Percentiles rank a stretch among this genome's conserved stretches.
These are phyloP conservation scores for Pogonophryne albipinna DNA, from an alignment of 2,797 vertebrate genomes.

Conservation along the genomic window DNA sequence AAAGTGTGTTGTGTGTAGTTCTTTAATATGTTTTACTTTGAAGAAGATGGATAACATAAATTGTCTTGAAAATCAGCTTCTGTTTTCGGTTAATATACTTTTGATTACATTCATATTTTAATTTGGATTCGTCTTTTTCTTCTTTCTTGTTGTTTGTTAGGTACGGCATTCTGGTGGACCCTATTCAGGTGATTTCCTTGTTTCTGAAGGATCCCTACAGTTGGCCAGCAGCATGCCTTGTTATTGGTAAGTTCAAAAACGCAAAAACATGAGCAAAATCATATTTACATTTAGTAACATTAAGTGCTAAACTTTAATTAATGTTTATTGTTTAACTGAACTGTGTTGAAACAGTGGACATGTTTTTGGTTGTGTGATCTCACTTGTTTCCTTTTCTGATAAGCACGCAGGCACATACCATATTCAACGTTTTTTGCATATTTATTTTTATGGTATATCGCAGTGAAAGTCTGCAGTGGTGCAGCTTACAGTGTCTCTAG, in stretches of 20 bases:
- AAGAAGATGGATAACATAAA: background rate
- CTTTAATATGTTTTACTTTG: background rate
- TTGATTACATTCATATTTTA: background rate
- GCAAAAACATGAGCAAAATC: no score
- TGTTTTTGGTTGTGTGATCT: background rate
- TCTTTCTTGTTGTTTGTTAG: constrained; percentile 66
- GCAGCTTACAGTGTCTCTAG: constrained; percentile 72
- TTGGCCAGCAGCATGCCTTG: constrained; percentile 91
- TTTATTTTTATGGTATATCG: constrained; percentile 68
- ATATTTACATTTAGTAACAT: no score
- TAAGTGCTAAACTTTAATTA: background rate
- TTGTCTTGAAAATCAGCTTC: background rate
- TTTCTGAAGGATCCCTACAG: constrained; percentile 93
- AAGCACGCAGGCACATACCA: constrained; percentile 18
- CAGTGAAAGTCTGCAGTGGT: constrained; percentile 73
- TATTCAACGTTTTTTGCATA: constrained; percentile 29
- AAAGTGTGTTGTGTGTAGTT: background rate
- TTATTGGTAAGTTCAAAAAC: constrained; percentile 87
- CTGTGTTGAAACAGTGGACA: background rate
- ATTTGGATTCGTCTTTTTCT: background rate
- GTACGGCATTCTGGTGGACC: constrained; percentile 93
- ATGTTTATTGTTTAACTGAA: background rate
- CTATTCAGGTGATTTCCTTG: constrained; percentile 92
- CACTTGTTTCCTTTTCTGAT: constrained; percentile 15
- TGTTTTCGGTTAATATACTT: background rate